phyloP scores from a whole-genome alignment of 2,888 invertebrate species.

The Rhagium mordax region DNA sequence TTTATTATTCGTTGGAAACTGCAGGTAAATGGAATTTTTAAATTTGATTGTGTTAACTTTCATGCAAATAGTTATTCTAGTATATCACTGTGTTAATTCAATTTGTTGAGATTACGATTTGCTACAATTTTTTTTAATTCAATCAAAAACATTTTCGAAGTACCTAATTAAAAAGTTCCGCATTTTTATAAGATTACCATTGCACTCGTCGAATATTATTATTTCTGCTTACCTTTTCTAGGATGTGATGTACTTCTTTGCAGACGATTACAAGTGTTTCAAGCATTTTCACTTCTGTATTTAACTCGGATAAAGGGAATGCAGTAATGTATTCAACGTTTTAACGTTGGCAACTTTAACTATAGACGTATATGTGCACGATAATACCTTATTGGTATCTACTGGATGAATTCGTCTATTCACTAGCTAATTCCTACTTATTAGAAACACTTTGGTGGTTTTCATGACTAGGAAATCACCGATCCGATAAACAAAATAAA shows the following conservation, averaged over 20 bases:
- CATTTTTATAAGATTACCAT: no score
- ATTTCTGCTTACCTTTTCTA: background rate
- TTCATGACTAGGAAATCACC: constrained; percentile 17
- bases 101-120: no score
- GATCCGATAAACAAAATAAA: background rate
- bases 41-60: no score
- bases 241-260: background rate
- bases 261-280: background rate
- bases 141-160: no score
- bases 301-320: background rate
- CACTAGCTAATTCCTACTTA: constrained; percentile 11
- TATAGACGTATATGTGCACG: constrained; percentile 15
- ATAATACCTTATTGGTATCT: constrained; percentile 16
- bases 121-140: no score
- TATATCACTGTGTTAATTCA: no score
- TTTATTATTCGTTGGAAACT: no score
- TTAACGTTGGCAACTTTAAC: background rate
- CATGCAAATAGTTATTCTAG: no score
- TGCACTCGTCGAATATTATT: no score
- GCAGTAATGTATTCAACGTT: constrained; percentile 4
- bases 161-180: no score
- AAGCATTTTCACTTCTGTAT: background rate
- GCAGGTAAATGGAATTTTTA: no score
- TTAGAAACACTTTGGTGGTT: constrained; percentile 12
- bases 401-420: constrained; percentile 14